Evolutionary conservation across 1,140 invertebrate species (phyloP).

Genomic region (Brachionus koreanus): DNA sequence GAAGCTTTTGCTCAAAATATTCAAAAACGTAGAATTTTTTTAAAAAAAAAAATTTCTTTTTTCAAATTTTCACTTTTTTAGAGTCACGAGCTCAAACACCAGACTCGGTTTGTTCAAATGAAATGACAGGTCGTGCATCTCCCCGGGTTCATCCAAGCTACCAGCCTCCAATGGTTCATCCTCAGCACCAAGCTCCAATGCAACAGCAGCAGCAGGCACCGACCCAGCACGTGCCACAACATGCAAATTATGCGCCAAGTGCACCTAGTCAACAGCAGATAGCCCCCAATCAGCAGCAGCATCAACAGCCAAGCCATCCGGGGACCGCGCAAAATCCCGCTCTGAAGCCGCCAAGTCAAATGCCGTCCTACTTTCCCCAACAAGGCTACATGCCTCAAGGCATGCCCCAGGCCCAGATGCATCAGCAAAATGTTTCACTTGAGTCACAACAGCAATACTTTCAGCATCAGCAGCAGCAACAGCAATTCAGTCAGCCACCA

Average conservation of each 20-base stretch:
- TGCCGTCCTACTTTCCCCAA: neutral
- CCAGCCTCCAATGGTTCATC: neutral
- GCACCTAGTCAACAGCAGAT: neutral
- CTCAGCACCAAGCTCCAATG: neutral
- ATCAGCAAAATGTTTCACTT: neutral
- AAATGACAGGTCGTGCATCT: neutral
- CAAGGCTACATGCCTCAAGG: neutral
- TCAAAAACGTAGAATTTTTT: neutral
- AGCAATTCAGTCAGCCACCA: neutral
- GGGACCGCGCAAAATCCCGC: neutral
- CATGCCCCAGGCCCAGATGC: neutral
- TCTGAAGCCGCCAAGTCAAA: neutral
- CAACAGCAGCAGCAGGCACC: neutral
- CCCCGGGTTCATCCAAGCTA: neutral
- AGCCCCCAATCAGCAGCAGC: neutral
- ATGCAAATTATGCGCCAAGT: neutral
- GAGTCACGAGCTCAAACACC: conserved; percentile 24
- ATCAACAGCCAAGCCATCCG: neutral
- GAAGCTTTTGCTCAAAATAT: neutral
- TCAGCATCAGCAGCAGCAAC: neutral
- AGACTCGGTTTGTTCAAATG: conserved; percentile 14
- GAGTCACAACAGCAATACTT: conserved; percentile 1
- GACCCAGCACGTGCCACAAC: neutral
- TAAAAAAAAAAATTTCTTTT: neutral
- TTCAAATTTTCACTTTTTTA: neutral